Conservation (phyloP, 2,888 invertebrate genomes). For the Globia sparganii region DNA sequence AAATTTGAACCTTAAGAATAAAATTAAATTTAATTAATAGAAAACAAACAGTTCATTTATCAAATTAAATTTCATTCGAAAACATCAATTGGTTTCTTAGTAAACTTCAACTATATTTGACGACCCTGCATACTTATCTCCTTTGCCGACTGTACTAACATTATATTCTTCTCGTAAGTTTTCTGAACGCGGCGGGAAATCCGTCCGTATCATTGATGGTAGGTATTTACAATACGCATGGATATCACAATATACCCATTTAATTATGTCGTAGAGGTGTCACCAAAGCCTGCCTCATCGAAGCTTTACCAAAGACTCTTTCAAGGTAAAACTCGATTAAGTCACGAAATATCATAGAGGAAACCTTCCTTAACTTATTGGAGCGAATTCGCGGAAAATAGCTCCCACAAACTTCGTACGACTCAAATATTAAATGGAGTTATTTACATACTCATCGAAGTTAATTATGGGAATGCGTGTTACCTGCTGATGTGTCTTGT, state of each 20-base stretch:
- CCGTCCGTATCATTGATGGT: not conserved
- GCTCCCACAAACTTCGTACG: constrained; percentile 34
- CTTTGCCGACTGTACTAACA: not conserved
- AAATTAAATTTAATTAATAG: no score
- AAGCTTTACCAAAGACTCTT: not conserved
- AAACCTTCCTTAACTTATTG: constrained; percentile 23
- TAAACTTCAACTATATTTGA: no score
- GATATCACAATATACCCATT: not conserved
- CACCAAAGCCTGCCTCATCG: not conserved
- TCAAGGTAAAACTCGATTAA: not conserved
- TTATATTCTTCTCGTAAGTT: not conserved
- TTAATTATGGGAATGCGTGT: not conserved
- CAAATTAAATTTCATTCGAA: no score
- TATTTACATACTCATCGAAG: constrained; percentile 34
- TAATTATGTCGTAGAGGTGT: not conserved
- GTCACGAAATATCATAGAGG: constrained; percentile 15
- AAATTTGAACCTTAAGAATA: no score
- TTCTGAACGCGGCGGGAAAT: not conserved
- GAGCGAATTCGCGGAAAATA: constrained; percentile 57
- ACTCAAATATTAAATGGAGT: constrained; percentile 13
- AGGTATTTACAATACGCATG: not conserved
- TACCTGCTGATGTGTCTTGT: constrained; percentile 1
- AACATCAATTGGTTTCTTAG: no score
- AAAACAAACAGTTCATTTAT: no score
- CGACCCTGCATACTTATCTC: no score